These are phyloP conservation scores for Nasua narica DNA, from an alignment of 2,797 vertebrate species.

Conservation along the genomic window DNA sequence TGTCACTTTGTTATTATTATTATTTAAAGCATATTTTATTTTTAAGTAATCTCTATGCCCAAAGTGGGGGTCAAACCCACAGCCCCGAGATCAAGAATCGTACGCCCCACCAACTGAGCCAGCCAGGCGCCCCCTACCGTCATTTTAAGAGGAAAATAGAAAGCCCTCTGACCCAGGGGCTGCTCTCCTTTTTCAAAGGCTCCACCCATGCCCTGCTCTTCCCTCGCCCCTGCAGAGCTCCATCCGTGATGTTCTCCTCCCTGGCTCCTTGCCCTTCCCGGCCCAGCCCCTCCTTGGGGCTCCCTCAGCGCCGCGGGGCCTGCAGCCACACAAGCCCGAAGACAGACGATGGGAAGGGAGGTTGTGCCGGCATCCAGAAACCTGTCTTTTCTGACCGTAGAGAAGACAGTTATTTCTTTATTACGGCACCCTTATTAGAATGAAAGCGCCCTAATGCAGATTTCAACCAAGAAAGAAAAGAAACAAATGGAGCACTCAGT, in stretches of 20 bases:
- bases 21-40: not conserved
- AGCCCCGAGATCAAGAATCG: not conserved
- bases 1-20: not conserved
- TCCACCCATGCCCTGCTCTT: accelerated
- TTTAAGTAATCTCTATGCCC: not conserved
- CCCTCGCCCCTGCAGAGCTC: not conserved
- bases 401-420: not conserved
- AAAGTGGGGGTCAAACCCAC: not conserved
- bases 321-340: not conserved
- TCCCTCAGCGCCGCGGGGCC: not conserved
- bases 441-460: not conserved
- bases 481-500: not conserved
- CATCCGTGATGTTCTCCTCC: not conserved
- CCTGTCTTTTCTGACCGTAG: not conserved
- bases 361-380: not conserved
- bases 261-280: not conserved
- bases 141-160: not conserved
- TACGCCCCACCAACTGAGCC: not conserved
- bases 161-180: not conserved
- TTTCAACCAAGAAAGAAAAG: not conserved
- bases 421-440: not conserved
- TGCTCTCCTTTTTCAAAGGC: not conserved
- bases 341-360: not conserved
- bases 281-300: not conserved
- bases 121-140: not conserved